These are phyloP conservation scores for Sminthurinus signatus DNA, from an alignment of 1,140 invertebrate genomes.

Conservation along the genomic window DNA sequence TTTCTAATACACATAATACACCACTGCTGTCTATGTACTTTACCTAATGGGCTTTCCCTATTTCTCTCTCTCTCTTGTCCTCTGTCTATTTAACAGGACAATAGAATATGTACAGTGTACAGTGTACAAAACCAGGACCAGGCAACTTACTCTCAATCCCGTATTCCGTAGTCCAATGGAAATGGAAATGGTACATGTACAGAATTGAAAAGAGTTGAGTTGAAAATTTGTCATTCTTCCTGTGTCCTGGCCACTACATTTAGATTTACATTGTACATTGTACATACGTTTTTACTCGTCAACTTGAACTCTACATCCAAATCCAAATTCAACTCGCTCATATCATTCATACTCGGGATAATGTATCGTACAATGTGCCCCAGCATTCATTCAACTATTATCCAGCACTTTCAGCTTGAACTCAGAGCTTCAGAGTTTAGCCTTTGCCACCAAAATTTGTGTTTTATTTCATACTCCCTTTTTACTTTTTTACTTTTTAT, in stretches of 20 bases:
- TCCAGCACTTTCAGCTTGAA: too few species aligned
- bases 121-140: too few species aligned
- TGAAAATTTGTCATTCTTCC: neutral
- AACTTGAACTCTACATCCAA: too few species aligned
- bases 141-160: too few species aligned
- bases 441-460: too few species aligned
- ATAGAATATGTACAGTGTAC: too few species aligned
- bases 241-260: neutral
- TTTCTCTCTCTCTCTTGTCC: neutral
- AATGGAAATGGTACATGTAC: too few species aligned
- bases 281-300: neutral
- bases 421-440: too few species aligned
- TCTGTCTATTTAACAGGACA: too few species aligned
- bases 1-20: neutral
- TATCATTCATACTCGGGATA: neutral
- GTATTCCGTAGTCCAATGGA: too few species aligned
- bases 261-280: neutral
- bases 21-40: neutral
- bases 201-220: conserved; percentile 5
- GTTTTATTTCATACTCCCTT: too few species aligned
- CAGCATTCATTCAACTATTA: neutral
- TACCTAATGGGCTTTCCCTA: neutral
- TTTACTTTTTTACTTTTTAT: too few species aligned
- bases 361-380: neutral
- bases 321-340: neutral